These are phyloP conservation scores for Papio anubis DNA, from an alignment of 2,113 vertebrate species.

Conservation along the genomic window DNA sequence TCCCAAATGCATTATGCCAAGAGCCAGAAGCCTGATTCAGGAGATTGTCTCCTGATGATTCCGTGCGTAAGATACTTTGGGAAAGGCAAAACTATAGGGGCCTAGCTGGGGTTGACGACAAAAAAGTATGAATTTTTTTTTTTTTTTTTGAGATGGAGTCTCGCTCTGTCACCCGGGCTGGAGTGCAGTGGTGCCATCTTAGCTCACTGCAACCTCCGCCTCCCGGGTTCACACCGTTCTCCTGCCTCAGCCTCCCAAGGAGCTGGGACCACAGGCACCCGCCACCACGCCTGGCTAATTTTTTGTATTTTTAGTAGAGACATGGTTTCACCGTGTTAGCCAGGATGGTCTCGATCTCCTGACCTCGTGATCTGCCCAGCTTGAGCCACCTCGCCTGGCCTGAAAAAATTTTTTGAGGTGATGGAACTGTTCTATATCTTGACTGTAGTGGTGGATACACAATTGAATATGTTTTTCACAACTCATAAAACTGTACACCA, in stretches of 20 bases:
- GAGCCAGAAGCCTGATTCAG: not conserved
- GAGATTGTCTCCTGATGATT: not conserved
- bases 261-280: too few relatives aligned
- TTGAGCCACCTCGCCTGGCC: too few relatives aligned
- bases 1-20: not conserved
- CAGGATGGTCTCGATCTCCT: too few relatives aligned
- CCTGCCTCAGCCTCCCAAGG: too few relatives aligned
- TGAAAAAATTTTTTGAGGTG: not conserved
- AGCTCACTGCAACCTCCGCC: too few relatives aligned
- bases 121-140: not conserved
- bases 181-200: rapidly evolving
- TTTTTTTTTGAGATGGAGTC: too few relatives aligned
- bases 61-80: not conserved
- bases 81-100: not conserved
- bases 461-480: not conserved
- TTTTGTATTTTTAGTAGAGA: too few relatives aligned
- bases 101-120: not conserved
- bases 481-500: not conserved
- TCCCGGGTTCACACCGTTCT: too few relatives aligned
- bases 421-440: not conserved
- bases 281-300: too few relatives aligned
- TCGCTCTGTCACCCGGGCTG: rapidly evolving
- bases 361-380: too few relatives aligned
- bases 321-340: too few relatives aligned
- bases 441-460: not conserved